These are phyloP conservation scores for Drosophila peninsularis DNA, from an alignment of 2,888 invertebrate species.

Conservation along the genomic window DNA sequence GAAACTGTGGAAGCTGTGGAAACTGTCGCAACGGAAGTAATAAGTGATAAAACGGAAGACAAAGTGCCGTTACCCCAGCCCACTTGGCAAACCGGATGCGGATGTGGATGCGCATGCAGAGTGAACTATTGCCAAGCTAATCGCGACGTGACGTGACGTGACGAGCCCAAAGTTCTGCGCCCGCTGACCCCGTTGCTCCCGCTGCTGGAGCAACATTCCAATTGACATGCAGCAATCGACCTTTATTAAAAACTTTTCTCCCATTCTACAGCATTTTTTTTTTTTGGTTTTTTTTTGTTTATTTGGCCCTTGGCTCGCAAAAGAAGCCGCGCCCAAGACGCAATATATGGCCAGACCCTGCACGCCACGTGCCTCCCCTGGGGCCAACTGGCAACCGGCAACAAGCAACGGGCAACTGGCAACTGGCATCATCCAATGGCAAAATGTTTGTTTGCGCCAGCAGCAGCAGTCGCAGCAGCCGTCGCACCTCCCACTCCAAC, in stretches of 20 bases:
- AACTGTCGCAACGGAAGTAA: slow-evolving; percentile 75
- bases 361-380: slow-evolving; percentile 23
- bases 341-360: slow-evolving; percentile 56
- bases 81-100: slow-evolving; percentile 71
- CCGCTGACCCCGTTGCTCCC: not conserved
- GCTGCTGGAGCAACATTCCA: slow-evolving; percentile 49
- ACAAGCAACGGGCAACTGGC: slow-evolving; percentile 42
- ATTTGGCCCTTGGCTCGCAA: slow-evolving; percentile 55
- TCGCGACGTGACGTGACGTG: slow-evolving; percentile 62
- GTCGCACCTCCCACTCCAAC: slow-evolving; percentile 5
- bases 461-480: slow-evolving; percentile 29
- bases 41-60: slow-evolving; percentile 80
- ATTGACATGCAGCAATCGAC: slow-evolving; percentile 82
- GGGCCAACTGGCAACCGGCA: slow-evolving; percentile 43
- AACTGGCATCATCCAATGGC: slow-evolving; percentile 65
- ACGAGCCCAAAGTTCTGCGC: slow-evolving; percentile 38
- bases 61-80: slow-evolving; percentile 51
- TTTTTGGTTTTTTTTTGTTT: slow-evolving; percentile 31
- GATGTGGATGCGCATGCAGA: slow-evolving; percentile 48
- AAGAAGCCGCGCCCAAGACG: slow-evolving; percentile 73
- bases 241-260: slow-evolving; percentile 79
- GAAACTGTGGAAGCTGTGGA: slow-evolving; percentile 44
- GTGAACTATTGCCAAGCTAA: slow-evolving; percentile 73
- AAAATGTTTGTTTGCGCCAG: slow-evolving; percentile 79
- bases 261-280: slow-evolving; percentile 10